Conservation (phyloP, 2,888 invertebrate genomes). For the Bembecia ichneumoniformis region DNA sequence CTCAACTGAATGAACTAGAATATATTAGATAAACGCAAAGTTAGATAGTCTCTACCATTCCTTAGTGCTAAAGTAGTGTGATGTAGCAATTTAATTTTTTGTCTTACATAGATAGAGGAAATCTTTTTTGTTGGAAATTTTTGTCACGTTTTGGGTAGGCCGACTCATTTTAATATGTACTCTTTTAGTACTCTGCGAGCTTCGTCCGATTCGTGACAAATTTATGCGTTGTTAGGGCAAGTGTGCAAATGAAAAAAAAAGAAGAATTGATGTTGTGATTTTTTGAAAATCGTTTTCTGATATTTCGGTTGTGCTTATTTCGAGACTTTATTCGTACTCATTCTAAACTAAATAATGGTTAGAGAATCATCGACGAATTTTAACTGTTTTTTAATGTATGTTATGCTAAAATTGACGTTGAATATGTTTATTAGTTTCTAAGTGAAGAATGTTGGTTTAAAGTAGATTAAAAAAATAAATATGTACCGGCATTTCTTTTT, state of each 20-base stretch:
- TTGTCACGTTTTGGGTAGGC: not conserved
- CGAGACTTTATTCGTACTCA: slow-evolving; percentile 11
- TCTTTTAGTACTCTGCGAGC: not conserved
- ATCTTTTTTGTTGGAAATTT: slow-evolving; percentile 2
- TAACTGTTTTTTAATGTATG: slow-evolving; percentile 1
- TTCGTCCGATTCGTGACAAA: not conserved
- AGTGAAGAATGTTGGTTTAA: not conserved
- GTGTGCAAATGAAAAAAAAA: slow-evolving; percentile 29
- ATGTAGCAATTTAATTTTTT: slow-evolving; percentile 20
- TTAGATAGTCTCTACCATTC: slow-evolving; percentile 22
- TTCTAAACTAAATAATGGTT: slow-evolving; percentile 15
- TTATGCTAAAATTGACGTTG: not conserved
- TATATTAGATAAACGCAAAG: not conserved
- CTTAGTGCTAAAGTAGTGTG: slow-evolving; percentile 22
- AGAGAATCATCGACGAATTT: slow-evolving; percentile 4
- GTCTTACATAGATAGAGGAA: slow-evolving; percentile 21
- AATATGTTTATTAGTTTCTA: not conserved
- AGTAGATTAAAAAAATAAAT: too few relatives aligned
- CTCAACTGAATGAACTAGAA: too few relatives aligned
- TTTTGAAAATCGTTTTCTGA: slow-evolving; percentile 11
- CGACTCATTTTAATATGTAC: not conserved
- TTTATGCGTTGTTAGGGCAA: slow-evolving; percentile 16
- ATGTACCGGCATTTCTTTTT: too few relatives aligned
- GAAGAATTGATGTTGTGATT: slow-evolving; percentile 23
- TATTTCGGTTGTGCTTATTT: slow-evolving; percentile 38